Conservation (phyloP, 2,797 vertebrate genomes). For the Microctenopoma stevenorrisi region DNA sequence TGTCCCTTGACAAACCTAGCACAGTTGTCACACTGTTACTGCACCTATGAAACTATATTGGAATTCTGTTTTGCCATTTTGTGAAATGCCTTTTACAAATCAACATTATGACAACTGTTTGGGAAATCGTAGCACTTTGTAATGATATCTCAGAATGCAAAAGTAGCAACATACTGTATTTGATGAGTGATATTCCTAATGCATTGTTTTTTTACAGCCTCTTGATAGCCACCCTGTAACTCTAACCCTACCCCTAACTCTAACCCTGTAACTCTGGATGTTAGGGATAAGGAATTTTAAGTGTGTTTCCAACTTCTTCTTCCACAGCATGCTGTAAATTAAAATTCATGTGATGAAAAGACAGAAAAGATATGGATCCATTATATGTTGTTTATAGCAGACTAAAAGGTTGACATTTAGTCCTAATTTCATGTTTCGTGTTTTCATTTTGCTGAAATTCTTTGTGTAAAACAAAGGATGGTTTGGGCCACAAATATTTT, state of each 20-base stretch:
- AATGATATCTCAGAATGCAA: background rate
- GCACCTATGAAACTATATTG: background rate
- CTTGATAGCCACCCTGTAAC: slow-evolving; percentile 1
- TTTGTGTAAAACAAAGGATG: slow-evolving; percentile 53
- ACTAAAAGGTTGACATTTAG: background rate
- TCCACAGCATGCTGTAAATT: background rate
- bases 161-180: background rate
- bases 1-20: background rate
- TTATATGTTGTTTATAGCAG: background rate
- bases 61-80: background rate
- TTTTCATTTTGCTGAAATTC: slow-evolving; percentile 25
- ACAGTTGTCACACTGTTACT: background rate
- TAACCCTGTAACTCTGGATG: slow-evolving; percentile 2
- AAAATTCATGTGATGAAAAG: background rate
- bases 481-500: slow-evolving; percentile 57
- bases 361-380: background rate
- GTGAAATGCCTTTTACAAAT: background rate
- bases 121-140: background rate
- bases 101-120: background rate
- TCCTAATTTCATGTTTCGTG: slow-evolving; percentile 19
- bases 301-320: background rate
- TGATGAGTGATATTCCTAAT: background rate
- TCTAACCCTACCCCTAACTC: no score
- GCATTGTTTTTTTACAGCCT: background rate
- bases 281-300: slow-evolving; percentile 38